Evolutionary conservation across 2,888 invertebrate genomes (phyloP).

Genomic region (Cheilosia variabilis): DNA sequence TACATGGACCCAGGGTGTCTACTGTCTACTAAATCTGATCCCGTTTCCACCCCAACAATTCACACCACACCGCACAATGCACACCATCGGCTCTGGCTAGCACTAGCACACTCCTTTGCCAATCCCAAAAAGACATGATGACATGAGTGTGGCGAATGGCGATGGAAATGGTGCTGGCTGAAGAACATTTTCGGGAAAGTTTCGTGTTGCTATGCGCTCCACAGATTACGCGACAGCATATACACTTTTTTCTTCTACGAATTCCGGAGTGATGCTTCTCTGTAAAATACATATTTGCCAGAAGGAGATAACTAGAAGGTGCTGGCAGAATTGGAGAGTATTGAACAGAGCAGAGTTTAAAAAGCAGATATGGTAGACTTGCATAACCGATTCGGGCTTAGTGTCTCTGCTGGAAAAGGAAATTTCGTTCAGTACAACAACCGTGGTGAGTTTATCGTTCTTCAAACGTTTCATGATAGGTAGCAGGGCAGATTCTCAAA

Average conservation of each 20-base stretch:
- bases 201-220: slow-evolving; percentile 73
- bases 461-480: neutral
- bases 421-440: slow-evolving; percentile 1
- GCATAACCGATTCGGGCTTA: slow-evolving; percentile 32
- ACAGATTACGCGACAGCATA: slow-evolving; percentile 70
- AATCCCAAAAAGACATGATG: slow-evolving; percentile 62
- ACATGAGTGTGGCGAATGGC: slow-evolving; percentile 10
- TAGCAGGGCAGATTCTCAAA: too few relatives aligned
- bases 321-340: slow-evolving; percentile 60
- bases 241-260: slow-evolving; percentile 62
- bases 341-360: neutral
- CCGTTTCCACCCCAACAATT: slow-evolving; percentile 2
- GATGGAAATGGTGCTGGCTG: slow-evolving; percentile 28
- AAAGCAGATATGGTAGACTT: neutral
- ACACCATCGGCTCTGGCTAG: slow-evolving; percentile 1
- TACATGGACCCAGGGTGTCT: neutral
- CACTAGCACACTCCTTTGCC: slow-evolving; percentile 12
- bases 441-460: slow-evolving; percentile 8
- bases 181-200: slow-evolving; percentile 64
- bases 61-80: neutral
- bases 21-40: neutral
- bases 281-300: slow-evolving; percentile 51
- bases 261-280: slow-evolving; percentile 53
- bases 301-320: slow-evolving; percentile 61
- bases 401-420: neutral